phyloP scores from a whole-genome alignment of 2,797 vertebrate genomes.

The Diceros bicornis region DNA sequence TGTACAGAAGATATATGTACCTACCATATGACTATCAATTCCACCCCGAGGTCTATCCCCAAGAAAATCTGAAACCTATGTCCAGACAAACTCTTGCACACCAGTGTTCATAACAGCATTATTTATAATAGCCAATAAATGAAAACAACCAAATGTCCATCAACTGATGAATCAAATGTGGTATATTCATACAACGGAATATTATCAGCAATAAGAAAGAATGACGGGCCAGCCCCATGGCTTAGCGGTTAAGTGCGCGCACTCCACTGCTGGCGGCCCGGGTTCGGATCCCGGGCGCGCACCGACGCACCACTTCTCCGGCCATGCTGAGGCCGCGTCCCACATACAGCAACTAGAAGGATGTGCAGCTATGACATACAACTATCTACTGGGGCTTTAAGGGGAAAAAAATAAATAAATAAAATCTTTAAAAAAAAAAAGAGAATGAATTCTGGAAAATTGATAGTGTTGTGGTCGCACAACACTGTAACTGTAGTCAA shows the following conservation, averaged over 20 bases:
- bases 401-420: no score
- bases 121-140: not conserved
- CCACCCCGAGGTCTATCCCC: not conserved
- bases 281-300: no score
- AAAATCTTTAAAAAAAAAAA: no score
- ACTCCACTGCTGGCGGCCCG: no score
- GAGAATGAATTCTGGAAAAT: not conserved
- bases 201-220: not conserved
- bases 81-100: not conserved
- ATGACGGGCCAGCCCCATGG: not conserved
- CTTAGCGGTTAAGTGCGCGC: no score
- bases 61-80: not conserved
- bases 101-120: not conserved
- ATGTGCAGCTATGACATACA: no score
- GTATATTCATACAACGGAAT: not conserved
- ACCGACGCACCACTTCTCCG: no score
- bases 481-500: no score
- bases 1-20: not conserved
- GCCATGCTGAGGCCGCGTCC: no score
- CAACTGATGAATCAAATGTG: not conserved
- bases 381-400: no score
- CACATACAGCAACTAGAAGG: no score
- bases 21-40: not conserved
- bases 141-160: not conserved
- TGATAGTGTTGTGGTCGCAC: fast-evolving